Base-by-base conservation (phyloP, 2,888 invertebrate genomes). In the Drosophila pseudotalamancana region DNA sequence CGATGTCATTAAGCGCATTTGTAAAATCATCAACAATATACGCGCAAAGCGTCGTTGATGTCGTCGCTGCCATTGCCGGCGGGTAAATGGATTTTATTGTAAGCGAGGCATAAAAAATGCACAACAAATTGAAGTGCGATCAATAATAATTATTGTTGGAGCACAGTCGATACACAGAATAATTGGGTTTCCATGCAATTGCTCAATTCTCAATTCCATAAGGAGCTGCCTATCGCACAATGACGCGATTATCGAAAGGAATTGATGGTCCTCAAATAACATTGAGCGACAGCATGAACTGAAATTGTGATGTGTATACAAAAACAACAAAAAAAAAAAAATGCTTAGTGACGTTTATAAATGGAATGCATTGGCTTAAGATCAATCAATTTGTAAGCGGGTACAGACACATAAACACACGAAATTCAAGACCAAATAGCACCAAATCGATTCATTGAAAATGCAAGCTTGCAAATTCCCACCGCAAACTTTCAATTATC, bases 111-210 rank as follows among this genome's bases (percentile, higher is more conserved):
- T 76, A 68, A 70, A 63, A 56, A 72, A 63, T 80, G 81, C 77
- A 73, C 81, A 84, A 74, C 87, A 81, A 85, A 81, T 81, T 81
- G 87, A 87, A 83, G 85, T 72, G 50, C 86, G 84, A 88, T 88
- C 87, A 89, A 87, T 89, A 87, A 89, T 89, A 88, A 87, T 87
- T 89, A 89, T 80, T 78, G 70, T 66, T 72, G 81, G 59, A 54
- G 73, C 70, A 79, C 72, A 83, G 73, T 69, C 80, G 80, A 74
- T 88, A 88, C 87, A 76, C 87, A 83, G 70, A 73, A 87, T 88
- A 88, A 88, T 88, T 88, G 81, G 81, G 77, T 77, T 79, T 87
- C 79, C 77, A 83, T 79, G 87, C 87, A 86, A 87, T 86, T 87
- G 81, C 81, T 78, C 84, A 78, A 84, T 86, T 76, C 80, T 73